A percentile compares a stretch with the other conserved stretches of the same genome.
phyloP scores from a whole-genome alignment of 2,888 invertebrate genomes.

The Synergus itoensis region DNA sequence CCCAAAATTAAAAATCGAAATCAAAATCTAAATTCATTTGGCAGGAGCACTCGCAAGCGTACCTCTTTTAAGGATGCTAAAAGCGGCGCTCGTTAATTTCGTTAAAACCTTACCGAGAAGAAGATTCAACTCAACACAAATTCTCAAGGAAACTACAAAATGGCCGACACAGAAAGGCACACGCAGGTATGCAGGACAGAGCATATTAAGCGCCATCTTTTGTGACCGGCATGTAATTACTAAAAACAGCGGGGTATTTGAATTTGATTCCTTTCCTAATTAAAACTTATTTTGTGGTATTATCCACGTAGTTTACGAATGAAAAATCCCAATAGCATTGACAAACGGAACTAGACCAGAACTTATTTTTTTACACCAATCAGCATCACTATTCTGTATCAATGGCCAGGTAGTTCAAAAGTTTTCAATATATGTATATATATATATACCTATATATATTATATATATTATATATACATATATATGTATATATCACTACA shows the following conservation, averaged over 20 bases:
- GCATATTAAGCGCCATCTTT: conserved; percentile 50
- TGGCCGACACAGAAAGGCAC: conserved; percentile 84
- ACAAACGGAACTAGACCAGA: not conserved
- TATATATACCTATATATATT: no score
- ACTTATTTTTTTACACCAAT: not conserved
- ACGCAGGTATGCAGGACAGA: conserved; percentile 62
- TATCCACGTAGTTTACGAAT: not conserved
- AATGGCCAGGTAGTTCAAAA: not conserved
- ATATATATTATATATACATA: no score
- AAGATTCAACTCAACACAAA: conserved; percentile 83
- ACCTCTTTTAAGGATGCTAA: conserved; percentile 45
- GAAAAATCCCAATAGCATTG: not conserved
- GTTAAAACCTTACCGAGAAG: conserved; percentile 80
- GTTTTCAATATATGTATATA: not conserved
- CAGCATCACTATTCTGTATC: conserved; percentile 20
- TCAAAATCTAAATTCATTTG: conserved; percentile 32
- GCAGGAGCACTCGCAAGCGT: conserved; percentile 44
- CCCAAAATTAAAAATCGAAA: conserved; percentile 13
- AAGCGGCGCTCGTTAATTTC: conserved; percentile 62
- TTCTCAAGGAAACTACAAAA: conserved; percentile 85
- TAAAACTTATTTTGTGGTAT: not conserved
- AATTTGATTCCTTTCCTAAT: not conserved
- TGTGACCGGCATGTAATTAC: conserved; percentile 44
- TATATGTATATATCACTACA: conserved; percentile 1
- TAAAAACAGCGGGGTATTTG: conserved; percentile 41